Conservation (phyloP, 2,888 invertebrate genomes). For the Synanthedon vespiformis region DNA sequence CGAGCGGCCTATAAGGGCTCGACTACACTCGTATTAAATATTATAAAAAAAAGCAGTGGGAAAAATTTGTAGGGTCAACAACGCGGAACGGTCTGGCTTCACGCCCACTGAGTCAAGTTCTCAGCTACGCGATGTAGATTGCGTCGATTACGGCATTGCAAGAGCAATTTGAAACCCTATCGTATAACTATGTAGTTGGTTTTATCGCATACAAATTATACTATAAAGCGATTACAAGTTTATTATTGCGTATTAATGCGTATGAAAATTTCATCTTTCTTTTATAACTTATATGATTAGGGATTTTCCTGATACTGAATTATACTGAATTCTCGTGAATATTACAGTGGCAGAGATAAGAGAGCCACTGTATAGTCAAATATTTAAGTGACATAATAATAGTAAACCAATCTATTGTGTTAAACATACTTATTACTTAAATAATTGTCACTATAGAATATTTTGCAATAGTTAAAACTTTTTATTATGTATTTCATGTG, state of each 20-base stretch:
- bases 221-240: not conserved
- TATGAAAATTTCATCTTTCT: too few species aligned
- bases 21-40: conserved; percentile 35
- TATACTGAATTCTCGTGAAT: too few species aligned
- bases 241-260: not conserved
- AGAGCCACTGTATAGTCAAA: too few species aligned
- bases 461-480: too few species aligned
- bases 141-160: conserved; percentile 44
- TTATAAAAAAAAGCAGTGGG: conserved; percentile 40
- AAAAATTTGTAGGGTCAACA: conserved; percentile 44
- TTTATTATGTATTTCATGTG: too few species aligned
- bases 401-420: too few species aligned
- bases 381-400: too few species aligned
- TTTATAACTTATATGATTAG: too few species aligned
- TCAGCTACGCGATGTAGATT: conserved; percentile 40
- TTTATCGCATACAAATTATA: not conserved
- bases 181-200: conserved; percentile 15
- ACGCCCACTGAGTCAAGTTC: conserved; percentile 48
- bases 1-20: conserved; percentile 25
- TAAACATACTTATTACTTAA: too few species aligned
- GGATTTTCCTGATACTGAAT: too few species aligned
- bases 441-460: too few species aligned
- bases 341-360: too few species aligned
- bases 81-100: conserved; percentile 57
- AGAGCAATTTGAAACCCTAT: conserved; percentile 38